Evolutionary conservation across 2,888 invertebrate genomes (phyloP).

Genomic region (Phengaris alcon): DNA sequence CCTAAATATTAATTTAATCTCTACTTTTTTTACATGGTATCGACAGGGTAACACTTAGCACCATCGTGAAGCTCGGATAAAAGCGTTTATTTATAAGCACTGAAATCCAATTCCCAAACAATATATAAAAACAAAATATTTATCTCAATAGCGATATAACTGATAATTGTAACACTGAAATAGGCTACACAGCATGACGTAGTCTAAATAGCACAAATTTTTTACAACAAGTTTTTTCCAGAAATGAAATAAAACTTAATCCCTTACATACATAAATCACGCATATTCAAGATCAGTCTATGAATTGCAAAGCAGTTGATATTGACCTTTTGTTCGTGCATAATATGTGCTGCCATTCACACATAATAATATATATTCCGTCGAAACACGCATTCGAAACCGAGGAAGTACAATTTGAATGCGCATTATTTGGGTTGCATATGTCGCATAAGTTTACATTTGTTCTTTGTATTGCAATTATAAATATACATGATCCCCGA

Average conservation of each 20-base stretch:
- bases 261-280: not conserved
- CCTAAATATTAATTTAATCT: not conserved
- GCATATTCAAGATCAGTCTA: not conserved
- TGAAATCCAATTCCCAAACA: too few relatives aligned
- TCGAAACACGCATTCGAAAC: constrained; percentile 6
- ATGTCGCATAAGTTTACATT: constrained; percentile 58
- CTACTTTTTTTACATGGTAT: not conserved
- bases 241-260: too few relatives aligned
- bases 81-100: too few relatives aligned
- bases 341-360: not conserved
- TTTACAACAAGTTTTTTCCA: too few relatives aligned
- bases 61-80: too few relatives aligned
- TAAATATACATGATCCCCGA: constrained; percentile 70
- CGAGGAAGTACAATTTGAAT: not conserved
- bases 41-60: too few relatives aligned
- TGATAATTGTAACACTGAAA: too few relatives aligned
- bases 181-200: too few relatives aligned
- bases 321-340: constrained; percentile 19
- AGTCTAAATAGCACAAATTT: too few relatives aligned
- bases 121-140: too few relatives aligned
- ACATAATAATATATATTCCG: not conserved
- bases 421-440: not conserved
- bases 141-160: too few relatives aligned
- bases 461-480: constrained; percentile 70
- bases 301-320: not conserved